These are phyloP conservation scores for Atherinosoma microstoma DNA, from an alignment of 2,797 vertebrate species.

Conservation along the genomic window DNA sequence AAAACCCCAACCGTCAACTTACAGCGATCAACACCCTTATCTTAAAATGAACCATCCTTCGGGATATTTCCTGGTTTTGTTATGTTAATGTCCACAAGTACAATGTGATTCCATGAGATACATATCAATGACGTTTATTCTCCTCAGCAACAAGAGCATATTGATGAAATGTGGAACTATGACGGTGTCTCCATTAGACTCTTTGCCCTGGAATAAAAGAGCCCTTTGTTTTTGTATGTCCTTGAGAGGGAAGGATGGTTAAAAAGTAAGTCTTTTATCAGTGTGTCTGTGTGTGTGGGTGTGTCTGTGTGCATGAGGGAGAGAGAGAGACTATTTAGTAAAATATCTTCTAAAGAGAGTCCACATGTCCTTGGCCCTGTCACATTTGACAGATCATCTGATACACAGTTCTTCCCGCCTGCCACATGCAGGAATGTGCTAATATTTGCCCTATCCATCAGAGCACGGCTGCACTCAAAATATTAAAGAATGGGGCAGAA, in stretches of 20 bases:
- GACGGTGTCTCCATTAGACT: slow-evolving; percentile 53
- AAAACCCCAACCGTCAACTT: slow-evolving; percentile 10
- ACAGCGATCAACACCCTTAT: slow-evolving; percentile 24
- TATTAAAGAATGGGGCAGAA: slow-evolving; percentile 59
- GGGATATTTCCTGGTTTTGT: slow-evolving; percentile 32
- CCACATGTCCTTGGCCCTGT: slow-evolving; percentile 67
- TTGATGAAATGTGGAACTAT: slow-evolving; percentile 48
- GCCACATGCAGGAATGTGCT: slow-evolving; percentile 77
- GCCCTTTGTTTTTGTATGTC: slow-evolving; percentile 77
- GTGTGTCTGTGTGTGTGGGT: slow-evolving; percentile 19
- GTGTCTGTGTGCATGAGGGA: not conserved
- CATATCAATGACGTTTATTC: slow-evolving; percentile 49
- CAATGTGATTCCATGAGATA: slow-evolving; percentile 41
- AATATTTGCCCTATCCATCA: slow-evolving; percentile 83
- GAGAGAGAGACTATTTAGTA: slow-evolving; percentile 45
- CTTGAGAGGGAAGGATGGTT: slow-evolving; percentile 78
- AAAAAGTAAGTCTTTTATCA: slow-evolving; percentile 83
- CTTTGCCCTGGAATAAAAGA: slow-evolving; percentile 63
- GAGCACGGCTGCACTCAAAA: slow-evolving; percentile 57
- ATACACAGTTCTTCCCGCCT: slow-evolving; percentile 51
- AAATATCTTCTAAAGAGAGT: slow-evolving; percentile 73
- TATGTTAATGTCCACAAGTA: slow-evolving; percentile 22
- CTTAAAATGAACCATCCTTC: slow-evolving; percentile 19
- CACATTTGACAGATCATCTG: slow-evolving; percentile 71
- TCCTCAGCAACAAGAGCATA: slow-evolving; percentile 52